A percentile compares a stretch with the other conserved stretches of the same genome.
Evolutionary conservation across 2,888 invertebrate species (phyloP).

Genomic region (Boloria euphrosyne): DNA sequence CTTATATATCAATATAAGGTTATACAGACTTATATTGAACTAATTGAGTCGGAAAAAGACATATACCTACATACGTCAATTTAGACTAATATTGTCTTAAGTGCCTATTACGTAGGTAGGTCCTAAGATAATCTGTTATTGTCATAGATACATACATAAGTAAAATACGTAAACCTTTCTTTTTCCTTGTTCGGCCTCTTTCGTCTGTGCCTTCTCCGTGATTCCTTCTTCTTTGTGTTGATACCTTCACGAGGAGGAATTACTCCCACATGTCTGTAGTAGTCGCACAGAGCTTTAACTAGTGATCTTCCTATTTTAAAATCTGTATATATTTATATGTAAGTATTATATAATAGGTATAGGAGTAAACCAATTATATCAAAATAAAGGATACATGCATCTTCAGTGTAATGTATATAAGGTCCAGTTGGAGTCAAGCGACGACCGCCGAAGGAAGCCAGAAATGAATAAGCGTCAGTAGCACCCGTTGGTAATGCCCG

Average conservation of each 20-base stretch:
- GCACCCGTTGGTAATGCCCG: conserved; percentile 91
- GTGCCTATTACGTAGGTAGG: too few species aligned
- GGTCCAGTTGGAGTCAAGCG: conserved; percentile 86
- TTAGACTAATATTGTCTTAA: too few species aligned
- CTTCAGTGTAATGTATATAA: conserved; percentile 94
- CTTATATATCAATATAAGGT: too few species aligned
- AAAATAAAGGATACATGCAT: conserved; percentile 92
- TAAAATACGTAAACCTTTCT: conserved; percentile 53
- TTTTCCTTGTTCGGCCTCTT: conserved; percentile 60
- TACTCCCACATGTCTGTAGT: conserved; percentile 81
- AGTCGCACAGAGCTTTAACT: conserved; percentile 81
- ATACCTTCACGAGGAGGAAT: conserved; percentile 72
- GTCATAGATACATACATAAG: too few species aligned
- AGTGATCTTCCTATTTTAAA: conserved; percentile 70
- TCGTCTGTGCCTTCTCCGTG: conserved; percentile 59
- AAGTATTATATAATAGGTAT: background rate
- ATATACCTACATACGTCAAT: too few species aligned
- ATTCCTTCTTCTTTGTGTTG: conserved; percentile 63
- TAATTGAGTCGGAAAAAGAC: too few species aligned
- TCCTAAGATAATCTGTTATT: too few species aligned
- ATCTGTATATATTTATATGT: conserved; percentile 47
- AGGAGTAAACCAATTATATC: background rate
- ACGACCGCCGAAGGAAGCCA: conserved; percentile 96
- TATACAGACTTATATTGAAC: too few species aligned
- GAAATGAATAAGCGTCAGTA: conserved; percentile 91